Base-by-base conservation (phyloP, 2,888 invertebrate species). In the Geophilus truncorum region DNA sequence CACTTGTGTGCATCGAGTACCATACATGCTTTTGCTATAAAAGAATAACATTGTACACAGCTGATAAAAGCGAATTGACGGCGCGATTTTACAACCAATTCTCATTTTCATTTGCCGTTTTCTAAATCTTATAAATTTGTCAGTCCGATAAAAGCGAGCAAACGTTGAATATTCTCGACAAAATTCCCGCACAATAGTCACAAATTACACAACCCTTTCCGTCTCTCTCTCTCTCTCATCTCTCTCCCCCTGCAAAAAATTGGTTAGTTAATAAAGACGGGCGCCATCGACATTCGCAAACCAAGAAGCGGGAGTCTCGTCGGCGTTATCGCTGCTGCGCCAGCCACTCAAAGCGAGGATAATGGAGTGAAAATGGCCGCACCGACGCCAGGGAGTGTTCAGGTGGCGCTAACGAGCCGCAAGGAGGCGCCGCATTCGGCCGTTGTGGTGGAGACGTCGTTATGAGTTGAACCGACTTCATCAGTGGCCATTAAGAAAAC, bases 401-500 rank as follows among this genome's bases (percentile, higher is more conserved):
- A 62, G 57, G 57, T 62, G 57, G 57, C 57, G 57, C 57, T 62
- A 62, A 62, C 57, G 57, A 62, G 57, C 57, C 57, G 57, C 57
- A 62, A 62, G 57, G 57, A 62, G 57, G 57, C 57, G 57, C 57
- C 57, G 21, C 57, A 62, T 62, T 62, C 57, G 57, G 57, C 57
- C 57, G 57, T 62, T 62, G 57, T 62, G 57, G 57, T 62, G 57
- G 57, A 62, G 57, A 62, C 57, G 57, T 62, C 57, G 57, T 62
- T 62, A 62, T 62, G 57, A 62, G 57, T 62, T 62, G 57, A 62
- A 62, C 57, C 57, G 57, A 62, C 57, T 62, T 62, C 57, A 23
- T 62, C 57, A 62, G 57, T 62, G 57, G 57, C 57, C 57, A 62
- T 62, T 62, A 62, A 62, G 57, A 62, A 62, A 62, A 62, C 57